Evolutionary conservation across 2,113 vertebrate genomes (phyloP).

Genomic region (Epinephelus moara): DNA sequence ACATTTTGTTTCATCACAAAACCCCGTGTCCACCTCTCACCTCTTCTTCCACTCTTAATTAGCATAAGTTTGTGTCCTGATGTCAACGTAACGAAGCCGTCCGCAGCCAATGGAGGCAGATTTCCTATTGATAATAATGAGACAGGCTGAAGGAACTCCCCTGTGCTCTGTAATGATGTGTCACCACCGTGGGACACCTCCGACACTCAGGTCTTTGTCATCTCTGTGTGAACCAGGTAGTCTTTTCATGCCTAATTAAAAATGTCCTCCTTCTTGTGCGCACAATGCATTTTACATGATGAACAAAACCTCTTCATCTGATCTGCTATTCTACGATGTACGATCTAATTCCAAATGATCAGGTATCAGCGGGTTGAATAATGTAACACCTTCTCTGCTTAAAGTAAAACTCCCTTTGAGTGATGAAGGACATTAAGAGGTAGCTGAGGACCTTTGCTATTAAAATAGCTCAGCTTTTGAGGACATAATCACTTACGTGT

Average conservation of each 20-base stretch:
- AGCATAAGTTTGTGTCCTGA: slow-evolving; percentile 36
- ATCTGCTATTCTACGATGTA: no score
- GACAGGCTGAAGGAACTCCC: slow-evolving; percentile 63
- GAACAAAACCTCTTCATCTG: background rate
- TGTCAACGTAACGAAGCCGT: slow-evolving; percentile 21
- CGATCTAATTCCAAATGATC: slow-evolving; percentile 1
- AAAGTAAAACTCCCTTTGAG: slow-evolving; percentile 24
- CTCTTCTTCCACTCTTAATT: slow-evolving; percentile 53
- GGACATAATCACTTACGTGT: slow-evolving; percentile 42
- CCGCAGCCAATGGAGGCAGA: slow-evolving; percentile 28
- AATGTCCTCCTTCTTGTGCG: background rate
- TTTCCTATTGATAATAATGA: slow-evolving; percentile 71
- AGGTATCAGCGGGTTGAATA: slow-evolving; percentile 7
- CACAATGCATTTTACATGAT: background rate
- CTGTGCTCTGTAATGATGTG: slow-evolving; percentile 74
- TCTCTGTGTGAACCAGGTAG: slow-evolving; percentile 59
- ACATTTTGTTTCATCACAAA: background rate
- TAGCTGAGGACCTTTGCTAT: slow-evolving; percentile 24
- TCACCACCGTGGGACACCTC: slow-evolving; percentile 38
- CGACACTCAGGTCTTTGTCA: background rate
- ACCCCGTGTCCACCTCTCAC: background rate
- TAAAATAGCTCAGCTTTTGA: slow-evolving; percentile 60
- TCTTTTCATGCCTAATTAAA: slow-evolving; percentile 50
- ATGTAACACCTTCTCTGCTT: slow-evolving; percentile 30
- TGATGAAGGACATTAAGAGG: slow-evolving; percentile 51